Base-by-base conservation (phyloP, 1,140 invertebrate species). In the Macrobrachium rosenbergii region DNA sequence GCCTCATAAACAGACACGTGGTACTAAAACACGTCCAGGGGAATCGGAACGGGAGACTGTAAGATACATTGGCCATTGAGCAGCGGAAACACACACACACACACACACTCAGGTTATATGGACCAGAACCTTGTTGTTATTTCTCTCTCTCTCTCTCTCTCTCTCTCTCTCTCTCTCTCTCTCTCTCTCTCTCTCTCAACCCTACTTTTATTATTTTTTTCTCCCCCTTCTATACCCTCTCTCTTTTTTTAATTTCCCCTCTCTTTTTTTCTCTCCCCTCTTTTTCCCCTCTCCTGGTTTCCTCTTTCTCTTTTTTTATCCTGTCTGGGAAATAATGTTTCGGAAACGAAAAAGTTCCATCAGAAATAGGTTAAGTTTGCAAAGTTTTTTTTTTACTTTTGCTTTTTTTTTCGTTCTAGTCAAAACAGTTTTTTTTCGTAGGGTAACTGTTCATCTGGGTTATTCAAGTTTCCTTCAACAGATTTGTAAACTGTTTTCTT, bases 1-100 rank as follows among this genome's bases (percentile, higher is more conserved):
- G 23, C 69, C 69, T 28, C 69, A 72, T 72, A 72, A 72, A 72
- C 69, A 72, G 69, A 72, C 37, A 72, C 69, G 37, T 43, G 69
- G 21, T 72, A 72, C 69, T 72, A 72, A 72, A 72, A 21, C 69
- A 72, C 69, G 69, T 72, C 69, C 69, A 23, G 23, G 23, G 69
- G 69, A 28, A 23, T 72, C 69, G 69, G 21, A 72, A 72, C 69
- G 23, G 37, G 69, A 21, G 37, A 72, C 69, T 72, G 28, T 1
- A 72, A 72, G 69, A 72, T 72, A 28, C 69, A 72, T 72, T 23
- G 69, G 23, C 69, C 69, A 72, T 72, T 72, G 23, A 21, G 21
- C 23, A 43, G 21, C 69, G 69, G 69, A 72, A 72, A 72, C 69
- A 72, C 21, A 23, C 69, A n/a, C 37, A 43, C 11, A 28, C 69